Conservation (phyloP, 2,797 vertebrate species). For the Pristis pectinata region DNA sequence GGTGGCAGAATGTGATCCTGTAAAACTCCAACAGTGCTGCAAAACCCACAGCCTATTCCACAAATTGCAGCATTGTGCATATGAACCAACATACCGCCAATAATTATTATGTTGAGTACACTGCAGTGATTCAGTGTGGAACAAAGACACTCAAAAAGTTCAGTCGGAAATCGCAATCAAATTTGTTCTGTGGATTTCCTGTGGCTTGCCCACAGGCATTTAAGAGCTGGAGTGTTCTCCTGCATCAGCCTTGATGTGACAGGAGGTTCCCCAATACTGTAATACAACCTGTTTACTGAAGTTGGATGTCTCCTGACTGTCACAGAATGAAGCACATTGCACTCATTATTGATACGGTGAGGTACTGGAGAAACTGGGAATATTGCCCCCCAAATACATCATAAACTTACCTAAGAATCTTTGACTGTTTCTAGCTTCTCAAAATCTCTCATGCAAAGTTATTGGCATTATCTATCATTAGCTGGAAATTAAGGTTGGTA, state of each 20-base stretch:
- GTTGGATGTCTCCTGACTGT: neutral
- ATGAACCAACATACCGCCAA: neutral
- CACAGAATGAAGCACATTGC: neutral
- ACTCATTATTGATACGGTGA: neutral
- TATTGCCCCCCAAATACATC: neutral
- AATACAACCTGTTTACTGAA: neutral
- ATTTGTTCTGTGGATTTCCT: neutral
- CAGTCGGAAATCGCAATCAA: neutral
- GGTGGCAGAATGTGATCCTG: no score
- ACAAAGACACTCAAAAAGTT: neutral
- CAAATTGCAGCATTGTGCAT: neutral
- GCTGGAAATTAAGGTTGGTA: neutral
- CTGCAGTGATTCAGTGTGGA: neutral
- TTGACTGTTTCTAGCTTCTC: neutral
- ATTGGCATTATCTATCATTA: neutral
- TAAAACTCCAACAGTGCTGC: neutral
- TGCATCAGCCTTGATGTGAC: neutral
- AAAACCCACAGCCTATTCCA: neutral
- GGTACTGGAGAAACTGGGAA: neutral
- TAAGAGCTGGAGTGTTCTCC: neutral
- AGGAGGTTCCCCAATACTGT: neutral
- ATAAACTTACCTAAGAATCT: neutral
- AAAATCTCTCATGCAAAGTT: neutral
- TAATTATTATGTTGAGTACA: neutral
- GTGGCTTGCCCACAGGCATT: neutral